Conservation (phyloP, 30 jellyfish, hydroid and myxozoan genomes). For the Aurelia sp. region DNA sequence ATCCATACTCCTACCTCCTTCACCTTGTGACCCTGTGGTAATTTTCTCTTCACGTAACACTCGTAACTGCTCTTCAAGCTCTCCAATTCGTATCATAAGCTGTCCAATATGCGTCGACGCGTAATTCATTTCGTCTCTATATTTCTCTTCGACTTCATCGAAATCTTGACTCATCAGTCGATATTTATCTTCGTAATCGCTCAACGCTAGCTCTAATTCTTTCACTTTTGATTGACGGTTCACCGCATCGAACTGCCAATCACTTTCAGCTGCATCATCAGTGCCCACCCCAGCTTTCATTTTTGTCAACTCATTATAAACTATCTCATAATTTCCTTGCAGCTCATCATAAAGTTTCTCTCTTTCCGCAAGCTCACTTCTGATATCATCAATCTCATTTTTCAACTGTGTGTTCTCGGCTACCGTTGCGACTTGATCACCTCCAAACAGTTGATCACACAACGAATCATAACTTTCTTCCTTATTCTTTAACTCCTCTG, state of each 20-base stretch:
- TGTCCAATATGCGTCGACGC: constrained; percentile 61
- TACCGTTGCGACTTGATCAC: constrained; percentile 24
- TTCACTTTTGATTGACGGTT: neutral
- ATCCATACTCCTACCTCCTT: neutral
- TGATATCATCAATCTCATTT: constrained; percentile 21
- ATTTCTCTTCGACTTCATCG: constrained; percentile 56
- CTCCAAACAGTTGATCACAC: constrained; percentile 64
- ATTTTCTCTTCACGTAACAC: constrained; percentile 4
- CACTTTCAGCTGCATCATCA: constrained; percentile 11
- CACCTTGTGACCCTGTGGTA: neutral
- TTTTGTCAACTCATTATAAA: constrained; percentile 48
- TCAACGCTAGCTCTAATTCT: constrained; percentile 26
- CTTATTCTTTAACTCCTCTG: constrained; percentile 7
- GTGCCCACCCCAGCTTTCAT: constrained; percentile 38
- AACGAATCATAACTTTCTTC: constrained; percentile 62
- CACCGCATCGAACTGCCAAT: neutral
- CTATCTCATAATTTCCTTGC: constrained; percentile 34
- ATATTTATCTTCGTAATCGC: constrained; percentile 38
- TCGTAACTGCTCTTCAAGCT: constrained; percentile 38
- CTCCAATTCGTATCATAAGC: constrained; percentile 44
- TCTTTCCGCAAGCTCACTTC: constrained; percentile 18
- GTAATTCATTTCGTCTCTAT: constrained; percentile 64
- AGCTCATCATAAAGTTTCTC: constrained; percentile 34
- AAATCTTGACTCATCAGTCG: constrained; percentile 47
- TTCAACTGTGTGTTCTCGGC: constrained; percentile 12